phyloP scores from a whole-genome alignment of 1,140 invertebrate genomes.

The Trialeurodes vaporariorum region DNA sequence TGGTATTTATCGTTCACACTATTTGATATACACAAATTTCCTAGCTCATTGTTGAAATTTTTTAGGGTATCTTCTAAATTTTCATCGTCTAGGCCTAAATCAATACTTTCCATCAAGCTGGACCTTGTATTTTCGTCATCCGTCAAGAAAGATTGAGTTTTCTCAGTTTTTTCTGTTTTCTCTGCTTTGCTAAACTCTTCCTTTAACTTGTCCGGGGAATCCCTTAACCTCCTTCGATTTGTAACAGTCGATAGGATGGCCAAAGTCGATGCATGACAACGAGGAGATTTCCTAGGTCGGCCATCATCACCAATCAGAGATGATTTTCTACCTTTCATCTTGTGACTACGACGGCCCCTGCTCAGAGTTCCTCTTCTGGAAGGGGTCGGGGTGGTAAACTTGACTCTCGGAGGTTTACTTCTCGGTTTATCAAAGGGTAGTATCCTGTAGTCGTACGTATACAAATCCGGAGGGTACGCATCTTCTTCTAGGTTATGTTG shows the following conservation, averaged over 20 bases:
- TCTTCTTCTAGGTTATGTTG: not conserved
- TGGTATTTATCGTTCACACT: not conserved
- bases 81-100: not conserved
- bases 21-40: not conserved
- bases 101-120: not conserved
- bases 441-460: not conserved
- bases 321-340: not conserved
- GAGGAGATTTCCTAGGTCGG: slow-evolving; percentile 21
- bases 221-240: slow-evolving; percentile 9
- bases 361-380: not conserved
- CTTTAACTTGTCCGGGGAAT: not conserved
- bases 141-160: not conserved
- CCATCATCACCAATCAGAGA: not conserved
- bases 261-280: slow-evolving; percentile 33
- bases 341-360: not conserved
- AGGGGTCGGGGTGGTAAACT: not conserved
- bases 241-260: slow-evolving; percentile 30
- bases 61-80: not conserved
- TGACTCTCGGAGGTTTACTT: not conserved
- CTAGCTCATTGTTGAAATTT: not conserved
- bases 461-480: not conserved
- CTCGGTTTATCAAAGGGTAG: not conserved
- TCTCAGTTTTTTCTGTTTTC: too few relatives aligned
- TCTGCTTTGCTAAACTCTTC: too few relatives aligned
- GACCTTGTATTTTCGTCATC: not conserved